Evolutionary conservation across 2,113 vertebrate species (phyloP), one percentile per base, ranked within the genome.

Genomic region (Crypturellus undulatus): DNA sequence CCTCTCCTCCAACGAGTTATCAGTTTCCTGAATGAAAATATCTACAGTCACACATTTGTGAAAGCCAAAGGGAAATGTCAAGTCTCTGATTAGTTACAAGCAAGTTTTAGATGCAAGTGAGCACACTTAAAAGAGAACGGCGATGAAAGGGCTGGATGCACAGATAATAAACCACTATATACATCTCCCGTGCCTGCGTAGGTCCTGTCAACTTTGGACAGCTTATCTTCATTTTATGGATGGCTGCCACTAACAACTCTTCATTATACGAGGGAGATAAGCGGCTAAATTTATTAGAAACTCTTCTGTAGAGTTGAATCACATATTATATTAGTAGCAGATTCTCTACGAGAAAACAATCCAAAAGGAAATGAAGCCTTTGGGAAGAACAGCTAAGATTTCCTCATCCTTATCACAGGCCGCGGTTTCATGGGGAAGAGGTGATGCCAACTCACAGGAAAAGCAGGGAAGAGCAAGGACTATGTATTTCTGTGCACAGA

Each of bases 311-410:
- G 78, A 40, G 36, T 0, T 52, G 79, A 94, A 83, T 63, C n/a
- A 56, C 9, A 26, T 42, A 17, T 54, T 60, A 12, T 5, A 7
- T 20, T 30, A 83, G 51, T 2, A 43, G 36, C 47, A 36, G 8
- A 34, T 47, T 64, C 72, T 73, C 71, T 62, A 78, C 51, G 51
- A 60, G 20, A 58, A 81, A 62, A 59, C 28, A 91, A 40, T 10
- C 42, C 42, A 79, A 84, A 70, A 52, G 6, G 80, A 81, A 75
- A 67, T 6, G 84, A 78, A 45, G 15, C 62, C n/a, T 79, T 73
- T 38, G 83, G 60, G 86, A 96, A 94, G 86, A 73, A 26, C 16
- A 89, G 60, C 60, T 58, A 45, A 73, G n/a, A 64, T 54, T 62
- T 77, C 65, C 73, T 52, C 26, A 12, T 64, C 79, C 34, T n/a